Percentiles rank a stretch among this genome's conserved stretches.
Evolutionary conservation across 2,888 invertebrate genomes (phyloP).

Genomic region (Luperina testacea): DNA sequence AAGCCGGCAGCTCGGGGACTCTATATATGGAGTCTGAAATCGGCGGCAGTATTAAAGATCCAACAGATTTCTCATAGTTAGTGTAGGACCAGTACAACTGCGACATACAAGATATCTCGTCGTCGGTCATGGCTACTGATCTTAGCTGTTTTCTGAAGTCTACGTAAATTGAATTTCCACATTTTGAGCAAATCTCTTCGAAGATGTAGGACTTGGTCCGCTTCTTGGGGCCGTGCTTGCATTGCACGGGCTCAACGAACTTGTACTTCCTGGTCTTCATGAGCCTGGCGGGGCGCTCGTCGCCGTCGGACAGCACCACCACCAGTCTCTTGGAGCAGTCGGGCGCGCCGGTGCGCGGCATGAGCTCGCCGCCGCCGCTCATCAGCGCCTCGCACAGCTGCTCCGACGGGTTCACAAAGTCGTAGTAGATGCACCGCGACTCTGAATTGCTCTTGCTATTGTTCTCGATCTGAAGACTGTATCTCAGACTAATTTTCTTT

Average conservation of each 20-base stretch:
- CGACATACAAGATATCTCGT: slow-evolving; percentile 82
- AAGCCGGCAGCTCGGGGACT: slow-evolving; percentile 81
- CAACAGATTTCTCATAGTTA: slow-evolving; percentile 81
- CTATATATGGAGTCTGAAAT: slow-evolving; percentile 83
- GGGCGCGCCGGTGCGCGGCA: slow-evolving; percentile 75
- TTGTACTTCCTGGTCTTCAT: slow-evolving; percentile 77
- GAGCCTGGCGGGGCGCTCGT: slow-evolving; percentile 68
- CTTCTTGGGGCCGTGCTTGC: slow-evolving; percentile 75
- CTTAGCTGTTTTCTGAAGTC: slow-evolving; percentile 82
- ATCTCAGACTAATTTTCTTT: slow-evolving; percentile 84
- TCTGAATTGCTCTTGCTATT: slow-evolving; percentile 81
- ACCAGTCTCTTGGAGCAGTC: slow-evolving; percentile 73
- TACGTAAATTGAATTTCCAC: slow-evolving; percentile 79
- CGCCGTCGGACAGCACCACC: slow-evolving; percentile 76
- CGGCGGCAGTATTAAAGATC: slow-evolving; percentile 82
- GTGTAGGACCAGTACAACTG: slow-evolving; percentile 81
- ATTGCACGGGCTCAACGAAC: slow-evolving; percentile 80
- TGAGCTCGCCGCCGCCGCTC: slow-evolving; percentile 84
- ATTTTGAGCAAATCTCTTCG: slow-evolving; percentile 82
- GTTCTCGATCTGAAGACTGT: slow-evolving; percentile 85
- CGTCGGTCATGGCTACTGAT: slow-evolving; percentile 81
- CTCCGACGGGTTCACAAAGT: slow-evolving; percentile 84
- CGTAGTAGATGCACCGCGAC: slow-evolving; percentile 85
- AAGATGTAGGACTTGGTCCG: slow-evolving; percentile 73
- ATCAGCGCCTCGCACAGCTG: slow-evolving; percentile 82